Percentiles rank a stretch among this genome's conserved stretches.
Conservation (phyloP, 2,113 vertebrate genomes). For the Austrofundulus limnaeus region DNA sequence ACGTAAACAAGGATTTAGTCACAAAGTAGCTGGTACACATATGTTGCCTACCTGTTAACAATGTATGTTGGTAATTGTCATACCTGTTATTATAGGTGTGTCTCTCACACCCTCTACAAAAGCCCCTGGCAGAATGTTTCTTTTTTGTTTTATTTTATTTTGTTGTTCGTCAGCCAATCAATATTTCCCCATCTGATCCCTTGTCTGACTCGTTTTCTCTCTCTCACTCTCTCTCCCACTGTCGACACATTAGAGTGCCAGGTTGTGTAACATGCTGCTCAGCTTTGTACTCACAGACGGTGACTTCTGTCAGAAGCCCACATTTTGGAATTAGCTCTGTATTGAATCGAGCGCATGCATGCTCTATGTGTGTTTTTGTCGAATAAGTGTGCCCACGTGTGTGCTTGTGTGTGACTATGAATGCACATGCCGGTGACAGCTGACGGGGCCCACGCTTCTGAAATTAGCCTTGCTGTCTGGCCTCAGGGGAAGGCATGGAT, state of each 20-base stretch:
- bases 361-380: conserved; percentile 36
- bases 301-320: conserved; percentile 66
- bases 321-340: conserved; percentile 57
- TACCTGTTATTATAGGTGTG: not conserved
- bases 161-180: conserved; percentile 31
- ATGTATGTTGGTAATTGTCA: not conserved
- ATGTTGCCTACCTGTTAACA: not conserved
- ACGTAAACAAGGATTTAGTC: not conserved
- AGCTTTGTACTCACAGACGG: conserved; percentile 51
- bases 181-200: conserved; percentile 11
- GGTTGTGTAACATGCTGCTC: conserved; percentile 57
- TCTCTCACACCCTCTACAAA: not conserved
- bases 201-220: conserved; percentile 5
- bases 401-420: conserved; percentile 39
- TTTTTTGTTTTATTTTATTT: conserved; percentile 5
- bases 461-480: conserved; percentile 66
- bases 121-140: conserved; percentile 15
- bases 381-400: conserved; percentile 39
- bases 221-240: conserved; percentile 5
- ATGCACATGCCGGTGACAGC: conserved; percentile 56
- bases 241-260: conserved; percentile 24
- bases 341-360: conserved; percentile 10
- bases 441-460: conserved; percentile 68
- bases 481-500: conserved; percentile 53
- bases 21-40: not conserved